Base-by-base conservation (phyloP, 2,888 invertebrate genomes). In the Chelonus formosanus region DNA sequence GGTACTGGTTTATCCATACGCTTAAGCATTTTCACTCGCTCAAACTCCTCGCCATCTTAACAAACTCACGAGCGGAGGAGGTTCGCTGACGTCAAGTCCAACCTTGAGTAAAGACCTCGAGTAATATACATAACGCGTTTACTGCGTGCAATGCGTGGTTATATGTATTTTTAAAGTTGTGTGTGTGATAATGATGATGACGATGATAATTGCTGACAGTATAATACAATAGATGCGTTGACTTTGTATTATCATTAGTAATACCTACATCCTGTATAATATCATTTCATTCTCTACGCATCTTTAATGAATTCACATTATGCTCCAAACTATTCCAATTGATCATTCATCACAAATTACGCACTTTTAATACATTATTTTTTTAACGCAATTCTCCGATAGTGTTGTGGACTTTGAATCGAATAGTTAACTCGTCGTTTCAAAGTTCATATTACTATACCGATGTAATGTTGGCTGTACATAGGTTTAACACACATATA, bases 101-200 rank as follows among this genome's bases (percentile, higher is more conserved):
- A 79, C 82, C 82, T 82, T 82, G 82, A 80, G 78, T 76, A 75
- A 77, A 80, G 80, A 80, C 81, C 81, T 81, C 79, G 81, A 78
- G 44, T 34, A 58, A 58, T 40, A 43, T 20, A 20, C 20, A 20
- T 61, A 67, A 67, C 52, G 67, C 60, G 67, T 67, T 64, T 64
- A 63, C 56, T 64, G 64, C 55, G 50, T 56, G 48, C 67, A 57
- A 36, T 58, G 53, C 43, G 57, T 56, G 8, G 20, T 57, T 59
- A 45, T 5, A 50, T 53, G 54, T 63, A 34, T 50, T 10, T 40
- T 8, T 54, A 34, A 35, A 53, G 44, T 45, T 31, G 7, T 20
- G 20, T 43, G 20, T 20, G 20, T 20, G 20, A 20, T 58, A 47
- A 44, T 8, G 43, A 44, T 57, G 10, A n/a, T 44, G 20, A 20